Evolutionary conservation across 2,797 vertebrate genomes (phyloP).

Genomic region (Tragelaphus oryx): DNA sequence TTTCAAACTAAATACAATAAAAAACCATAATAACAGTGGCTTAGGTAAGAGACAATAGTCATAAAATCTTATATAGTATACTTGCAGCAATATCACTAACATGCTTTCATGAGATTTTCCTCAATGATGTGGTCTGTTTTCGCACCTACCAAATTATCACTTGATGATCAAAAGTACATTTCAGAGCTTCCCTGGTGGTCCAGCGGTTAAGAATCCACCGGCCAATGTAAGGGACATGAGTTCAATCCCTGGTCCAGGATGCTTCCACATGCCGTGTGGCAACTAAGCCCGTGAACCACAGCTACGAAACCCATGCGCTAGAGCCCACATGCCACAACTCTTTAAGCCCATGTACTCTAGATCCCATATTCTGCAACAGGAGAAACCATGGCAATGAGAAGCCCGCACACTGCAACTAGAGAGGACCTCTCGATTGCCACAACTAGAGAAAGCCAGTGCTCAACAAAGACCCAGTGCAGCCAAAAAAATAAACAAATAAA

Average conservation of each 20-base stretch:
- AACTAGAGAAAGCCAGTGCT: neutral
- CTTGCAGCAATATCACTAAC: neutral
- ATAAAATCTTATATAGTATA: neutral
- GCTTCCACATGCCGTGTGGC: neutral
- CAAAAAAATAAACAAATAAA: neutral
- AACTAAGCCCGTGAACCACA: neutral
- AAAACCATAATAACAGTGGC: neutral
- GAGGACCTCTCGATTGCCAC: neutral
- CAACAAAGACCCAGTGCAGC: neutral
- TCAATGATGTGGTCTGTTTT: neutral
- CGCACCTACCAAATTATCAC: neutral
- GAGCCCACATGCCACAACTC: neutral
- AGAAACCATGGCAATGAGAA: neutral
- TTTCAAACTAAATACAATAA: neutral
- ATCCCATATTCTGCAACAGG: neutral
- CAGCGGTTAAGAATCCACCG: neutral
- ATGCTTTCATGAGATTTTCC: neutral
- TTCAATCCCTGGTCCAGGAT: neutral
- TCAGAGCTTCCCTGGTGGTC: neutral
- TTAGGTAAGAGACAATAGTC: neutral
- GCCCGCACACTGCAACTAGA: accelerated
- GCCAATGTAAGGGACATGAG: neutral
- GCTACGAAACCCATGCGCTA: neutral
- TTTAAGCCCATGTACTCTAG: neutral
- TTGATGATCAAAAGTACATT: neutral